Percentiles rank a stretch among this genome's conserved stretches.
Evolutionary conservation across 1,140 invertebrate genomes (phyloP).

Genomic region (Heliconius nattereri): DNA sequence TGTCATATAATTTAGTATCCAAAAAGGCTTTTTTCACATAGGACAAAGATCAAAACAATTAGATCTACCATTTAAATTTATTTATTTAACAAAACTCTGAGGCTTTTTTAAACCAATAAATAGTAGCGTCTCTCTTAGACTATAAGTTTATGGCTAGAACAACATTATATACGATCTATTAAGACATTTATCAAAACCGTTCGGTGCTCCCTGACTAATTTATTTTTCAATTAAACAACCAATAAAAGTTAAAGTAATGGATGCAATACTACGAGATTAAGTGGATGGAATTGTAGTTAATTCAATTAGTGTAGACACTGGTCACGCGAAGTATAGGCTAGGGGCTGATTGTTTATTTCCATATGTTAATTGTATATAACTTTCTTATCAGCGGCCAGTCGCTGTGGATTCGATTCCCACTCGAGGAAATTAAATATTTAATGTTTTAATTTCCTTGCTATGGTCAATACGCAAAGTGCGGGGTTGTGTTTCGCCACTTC

Average conservation of each 20-base stretch:
- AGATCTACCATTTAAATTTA: too few relatives aligned
- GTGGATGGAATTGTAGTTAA: conserved; percentile 56
- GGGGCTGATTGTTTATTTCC: background rate
- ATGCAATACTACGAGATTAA: conserved; percentile 48
- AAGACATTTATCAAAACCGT: conserved; percentile 1
- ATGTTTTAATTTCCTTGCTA: too few relatives aligned
- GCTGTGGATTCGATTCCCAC: too few relatives aligned
- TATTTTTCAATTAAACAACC: conserved; percentile 40
- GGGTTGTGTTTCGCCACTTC: too few relatives aligned
- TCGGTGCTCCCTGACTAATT: conserved; percentile 38
- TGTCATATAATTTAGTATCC: too few relatives aligned
- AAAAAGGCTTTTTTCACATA: too few relatives aligned
- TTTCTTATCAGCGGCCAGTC: background rate
- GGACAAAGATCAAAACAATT: too few relatives aligned
- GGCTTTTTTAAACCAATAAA: background rate
- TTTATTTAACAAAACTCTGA: too few relatives aligned
- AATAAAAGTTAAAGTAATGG: conserved; percentile 44
- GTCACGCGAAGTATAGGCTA: conserved; percentile 48
- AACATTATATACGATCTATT: background rate
- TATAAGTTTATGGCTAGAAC: background rate
- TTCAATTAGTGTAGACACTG: conserved; percentile 48
- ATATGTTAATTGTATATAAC: background rate
- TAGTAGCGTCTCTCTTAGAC: background rate
- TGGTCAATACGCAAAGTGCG: too few relatives aligned
- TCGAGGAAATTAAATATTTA: too few relatives aligned